phyloP scores from a whole-genome alignment of 2,797 vertebrate species.

The Brotula barbata region DNA sequence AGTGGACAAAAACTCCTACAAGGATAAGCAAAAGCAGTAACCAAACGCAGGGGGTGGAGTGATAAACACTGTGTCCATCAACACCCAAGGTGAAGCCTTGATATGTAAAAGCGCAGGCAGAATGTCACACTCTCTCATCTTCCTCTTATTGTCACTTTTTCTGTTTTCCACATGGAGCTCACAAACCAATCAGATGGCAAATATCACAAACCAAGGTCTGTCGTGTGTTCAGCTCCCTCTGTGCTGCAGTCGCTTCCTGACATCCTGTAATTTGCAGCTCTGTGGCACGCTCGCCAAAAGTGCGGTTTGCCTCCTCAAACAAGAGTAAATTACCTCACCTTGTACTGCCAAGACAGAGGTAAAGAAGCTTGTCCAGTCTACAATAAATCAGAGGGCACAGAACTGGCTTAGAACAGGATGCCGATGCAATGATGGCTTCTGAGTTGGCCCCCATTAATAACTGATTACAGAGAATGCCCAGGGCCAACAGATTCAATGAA shows the following conservation, averaged over 20 bases:
- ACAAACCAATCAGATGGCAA: conserved; percentile 1
- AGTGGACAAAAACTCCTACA: neutral
- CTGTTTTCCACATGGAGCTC: neutral
- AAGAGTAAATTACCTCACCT: conserved; percentile 13
- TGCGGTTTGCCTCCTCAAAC: neutral
- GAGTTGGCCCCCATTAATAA: conserved; percentile 30
- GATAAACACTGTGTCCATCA: neutral
- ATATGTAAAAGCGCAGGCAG: neutral
- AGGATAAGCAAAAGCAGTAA: neutral
- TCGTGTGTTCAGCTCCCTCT: neutral
- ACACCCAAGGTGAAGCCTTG: neutral
- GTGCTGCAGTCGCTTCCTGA: neutral
- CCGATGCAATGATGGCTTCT: conserved; percentile 1
- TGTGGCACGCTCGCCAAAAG: neutral
- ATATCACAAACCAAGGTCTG: neutral
- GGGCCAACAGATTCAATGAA: conserved; percentile 23
- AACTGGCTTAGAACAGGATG: neutral
- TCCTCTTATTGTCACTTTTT: neutral
- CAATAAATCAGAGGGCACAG: conserved; percentile 4
- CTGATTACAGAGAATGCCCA: conserved; percentile 20
- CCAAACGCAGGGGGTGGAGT: neutral
- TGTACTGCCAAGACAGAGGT: neutral
- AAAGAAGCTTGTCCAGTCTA: neutral
- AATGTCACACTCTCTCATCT: neutral
- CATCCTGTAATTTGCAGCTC: neutral